Base-by-base conservation (phyloP, 1,140 invertebrate genomes). In the Diachasmimorpha longicaudata region DNA sequence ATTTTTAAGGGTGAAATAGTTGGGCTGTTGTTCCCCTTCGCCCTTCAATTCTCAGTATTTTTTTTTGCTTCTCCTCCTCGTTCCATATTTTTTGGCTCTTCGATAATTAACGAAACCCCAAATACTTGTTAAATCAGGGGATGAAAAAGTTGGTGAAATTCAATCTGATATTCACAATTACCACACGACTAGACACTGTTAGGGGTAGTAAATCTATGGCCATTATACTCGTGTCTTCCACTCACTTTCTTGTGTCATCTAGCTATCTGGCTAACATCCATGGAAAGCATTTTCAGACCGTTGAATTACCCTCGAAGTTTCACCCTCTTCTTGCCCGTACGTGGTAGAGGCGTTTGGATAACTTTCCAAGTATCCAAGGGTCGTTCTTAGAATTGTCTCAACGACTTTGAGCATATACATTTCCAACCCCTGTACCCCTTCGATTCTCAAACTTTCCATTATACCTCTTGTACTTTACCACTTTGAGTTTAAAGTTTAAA, bases 291-390 rank as follows among this genome's bases (percentile, higher is more conserved):
- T 72, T 46, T 31, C 25, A 36, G 70, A 23, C 16, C 39, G 36
- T 39, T 10, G 31, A 55, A 55, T 55, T 72, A 55, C 70, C 70
- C 70, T 55, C 52, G 21, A 52, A 72, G 36, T 72, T 72, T 72
- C 42, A n/a, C 48, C 25, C 55, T 70, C 68, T 70, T 23, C 42
- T 42, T 67, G 8, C 6, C 48, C 14, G 48, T 52, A 52, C 48
- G 48, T 52, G 48, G 48, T 52, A 16, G 48, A 52, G n/a, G 48
- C 48, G 48, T 52, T n/a, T 52, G 48, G 48, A 52, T 52, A 52
- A 52, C 48, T 52, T 52, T 52, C 48, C 48, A 52, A 52, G 48
- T 52, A 52, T 52, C 48, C 16, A 3, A 2, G 4, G 48, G 48
- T 52, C 48, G 48, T 52, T 16, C 16, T 14, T 16, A 6, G 48